Base-by-base conservation (phyloP, 2,888 invertebrate genomes). In the Rotaria sp. region DNA sequence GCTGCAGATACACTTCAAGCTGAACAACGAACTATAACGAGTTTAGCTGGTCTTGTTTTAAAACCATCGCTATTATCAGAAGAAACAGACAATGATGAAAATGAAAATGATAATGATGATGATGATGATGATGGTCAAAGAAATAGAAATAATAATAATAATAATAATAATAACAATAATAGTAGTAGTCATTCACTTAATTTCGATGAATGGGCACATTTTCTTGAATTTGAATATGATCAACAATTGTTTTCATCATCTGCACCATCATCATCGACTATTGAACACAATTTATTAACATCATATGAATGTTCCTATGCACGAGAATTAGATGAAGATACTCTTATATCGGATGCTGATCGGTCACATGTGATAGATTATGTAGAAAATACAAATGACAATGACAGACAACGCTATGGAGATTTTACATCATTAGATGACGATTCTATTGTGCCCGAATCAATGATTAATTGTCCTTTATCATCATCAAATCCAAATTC, bases 201-300 rank as follows among this genome's bases (percentile, higher is more conserved):
- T 67, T 67, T 67, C 21, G 67, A 67, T 67, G 67, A 67, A 67
- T 67, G 67, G 67, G 67, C 35, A 35, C 67, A 67, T 67, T 67
- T 67, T 67, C 67, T 67, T 21, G 67, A 67, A 35, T 35, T 15
- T 67, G 21, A 67, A 35, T 21, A 35, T 38, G 35, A 35, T 21
- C 35, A 35, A 67, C 15, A 35, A 13, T 15, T 67, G 35, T 35
- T 67, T 35, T 8, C 5, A 67, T 15, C 67, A 67, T 67, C 67
- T 38, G 67, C 1, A 35, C 8, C 35, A 35, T 3, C 67, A 13
- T 30, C 67, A 21, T 7, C 35, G 10, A 30, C 4, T 2, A 35
- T 18, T 21, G 15, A 11, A 18, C 67, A 35, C 21, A 0, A 21
- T 67, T 1, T 35, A 35, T 67, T 35, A 35, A 18, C 67, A 67